Percentiles rank a stretch among this genome's conserved stretches.
Conservation (phyloP, 2,797 vertebrate species). For the Cephalopachus bancanus region DNA sequence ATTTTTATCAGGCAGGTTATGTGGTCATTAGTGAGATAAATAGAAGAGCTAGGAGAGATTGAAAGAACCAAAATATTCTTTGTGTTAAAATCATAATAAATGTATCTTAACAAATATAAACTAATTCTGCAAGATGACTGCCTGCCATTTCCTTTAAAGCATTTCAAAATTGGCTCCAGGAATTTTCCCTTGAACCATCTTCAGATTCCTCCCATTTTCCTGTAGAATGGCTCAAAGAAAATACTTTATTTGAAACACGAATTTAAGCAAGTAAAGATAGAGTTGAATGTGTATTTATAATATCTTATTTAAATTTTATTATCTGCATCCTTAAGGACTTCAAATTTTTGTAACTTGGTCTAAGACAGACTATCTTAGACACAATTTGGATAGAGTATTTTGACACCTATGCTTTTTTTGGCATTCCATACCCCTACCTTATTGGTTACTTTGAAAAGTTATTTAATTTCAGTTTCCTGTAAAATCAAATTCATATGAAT, state of each 20-base stretch:
- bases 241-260: not conserved
- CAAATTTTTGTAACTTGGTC: not conserved
- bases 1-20: constrained; percentile 60
- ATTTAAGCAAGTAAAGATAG: not conserved
- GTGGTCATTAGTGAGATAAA: constrained; percentile 64
- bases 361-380: not conserved
- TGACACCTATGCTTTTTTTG: not conserved
- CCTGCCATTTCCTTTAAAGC: not conserved
- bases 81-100: not conserved
- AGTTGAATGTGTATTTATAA: not conserved
- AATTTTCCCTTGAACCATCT: not conserved
- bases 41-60: not conserved
- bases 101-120: not conserved
- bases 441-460: not conserved
- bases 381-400: not conserved
- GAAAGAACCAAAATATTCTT: not conserved
- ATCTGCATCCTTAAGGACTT: not conserved
- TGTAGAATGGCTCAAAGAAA: not conserved
- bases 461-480: constrained; percentile 9
- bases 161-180: not conserved
- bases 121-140: not conserved
- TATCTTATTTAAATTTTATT: not conserved
- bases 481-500: not conserved
- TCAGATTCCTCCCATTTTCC: not conserved
- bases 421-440: not conserved